Conservation (phyloP, 2,888 invertebrate genomes). For the Esperia sulphurella region DNA sequence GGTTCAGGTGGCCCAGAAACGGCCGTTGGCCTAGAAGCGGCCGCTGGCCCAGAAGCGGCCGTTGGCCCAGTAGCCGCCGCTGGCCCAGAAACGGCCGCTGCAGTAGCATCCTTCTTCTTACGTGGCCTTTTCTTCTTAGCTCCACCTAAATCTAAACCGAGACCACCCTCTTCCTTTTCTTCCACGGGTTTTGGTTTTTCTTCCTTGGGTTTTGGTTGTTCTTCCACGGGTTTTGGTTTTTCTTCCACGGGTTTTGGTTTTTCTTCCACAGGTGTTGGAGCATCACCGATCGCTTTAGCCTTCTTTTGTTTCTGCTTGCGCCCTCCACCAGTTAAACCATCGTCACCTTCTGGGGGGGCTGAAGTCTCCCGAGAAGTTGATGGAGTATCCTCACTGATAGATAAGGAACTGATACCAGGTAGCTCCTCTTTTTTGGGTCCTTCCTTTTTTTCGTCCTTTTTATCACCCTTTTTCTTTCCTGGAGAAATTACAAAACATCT, state of each 20-base stretch:
- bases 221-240: slow-evolving; percentile 3
- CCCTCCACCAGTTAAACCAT: slow-evolving; percentile 4
- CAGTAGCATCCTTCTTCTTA: slow-evolving; percentile 11
- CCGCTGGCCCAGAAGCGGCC: not conserved
- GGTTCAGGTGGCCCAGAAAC: not conserved
- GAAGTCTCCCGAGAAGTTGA: not conserved
- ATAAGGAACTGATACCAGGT: not conserved
- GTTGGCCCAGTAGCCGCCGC: not conserved
- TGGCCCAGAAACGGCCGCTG: not conserved
- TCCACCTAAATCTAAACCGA: slow-evolving; percentile 20
- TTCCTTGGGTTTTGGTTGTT: not conserved
- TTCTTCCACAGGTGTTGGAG: not conserved
- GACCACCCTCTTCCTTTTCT: slow-evolving; percentile 22
- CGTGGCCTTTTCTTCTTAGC: slow-evolving; percentile 15
- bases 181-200: slow-evolving; percentile 15
- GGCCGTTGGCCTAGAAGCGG: not conserved
- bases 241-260: slow-evolving; percentile 3
- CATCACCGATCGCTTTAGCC: not conserved
- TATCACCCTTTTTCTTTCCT: slow-evolving; percentile 26
- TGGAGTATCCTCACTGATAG: not conserved
- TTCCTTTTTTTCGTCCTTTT: slow-evolving; percentile 1
- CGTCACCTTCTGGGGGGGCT: slow-evolving; percentile 2
- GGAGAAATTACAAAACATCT: not conserved
- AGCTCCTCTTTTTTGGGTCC: not conserved
- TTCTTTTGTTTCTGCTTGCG: slow-evolving; percentile 7